Conservation (phyloP, 2,797 vertebrate species). For the Geotrypetes seraphini region DNA sequence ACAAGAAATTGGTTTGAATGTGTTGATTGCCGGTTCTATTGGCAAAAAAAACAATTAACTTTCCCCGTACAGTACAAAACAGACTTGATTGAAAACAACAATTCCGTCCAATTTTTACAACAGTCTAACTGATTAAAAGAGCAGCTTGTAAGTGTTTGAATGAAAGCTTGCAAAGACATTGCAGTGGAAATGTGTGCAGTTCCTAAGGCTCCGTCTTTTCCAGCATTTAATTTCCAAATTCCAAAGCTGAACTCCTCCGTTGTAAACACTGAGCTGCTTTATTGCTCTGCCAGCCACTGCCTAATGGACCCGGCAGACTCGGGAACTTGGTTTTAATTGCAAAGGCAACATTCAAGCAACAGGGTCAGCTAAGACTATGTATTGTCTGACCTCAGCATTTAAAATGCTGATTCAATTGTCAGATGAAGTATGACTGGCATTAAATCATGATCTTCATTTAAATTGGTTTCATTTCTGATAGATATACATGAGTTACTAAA, state of each 20-base stretch:
- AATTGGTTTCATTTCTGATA: too few species aligned
- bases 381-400: too few species aligned
- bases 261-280: neutral
- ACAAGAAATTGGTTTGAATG: too few species aligned
- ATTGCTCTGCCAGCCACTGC: neutral
- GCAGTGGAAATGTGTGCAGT: too few species aligned
- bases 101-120: conserved; percentile 29
- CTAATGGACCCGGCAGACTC: neutral
- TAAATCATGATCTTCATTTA: too few species aligned
- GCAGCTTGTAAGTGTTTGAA: conserved; percentile 29
- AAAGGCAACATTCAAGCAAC: neutral
- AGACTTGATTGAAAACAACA: conserved; percentile 34
- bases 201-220: conserved; percentile 11
- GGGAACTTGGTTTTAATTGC: conserved; percentile 2
- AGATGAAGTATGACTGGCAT: too few species aligned
- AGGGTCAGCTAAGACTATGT: too few species aligned
- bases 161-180: conserved; percentile 36
- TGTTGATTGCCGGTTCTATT: conserved; percentile 6
- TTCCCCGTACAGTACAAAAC: conserved; percentile 18
- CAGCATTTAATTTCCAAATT: neutral
- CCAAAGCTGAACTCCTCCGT: conserved; percentile 7
- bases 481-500: too few species aligned
- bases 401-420: too few species aligned
- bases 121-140: conserved; percentile 42
- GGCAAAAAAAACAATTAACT: conserved; percentile 16